A percentile compares a stretch with the other conserved stretches of the same genome.
Conservation (phyloP, 2,113 vertebrate genomes). For the Pygoscelis antarcticus region DNA sequence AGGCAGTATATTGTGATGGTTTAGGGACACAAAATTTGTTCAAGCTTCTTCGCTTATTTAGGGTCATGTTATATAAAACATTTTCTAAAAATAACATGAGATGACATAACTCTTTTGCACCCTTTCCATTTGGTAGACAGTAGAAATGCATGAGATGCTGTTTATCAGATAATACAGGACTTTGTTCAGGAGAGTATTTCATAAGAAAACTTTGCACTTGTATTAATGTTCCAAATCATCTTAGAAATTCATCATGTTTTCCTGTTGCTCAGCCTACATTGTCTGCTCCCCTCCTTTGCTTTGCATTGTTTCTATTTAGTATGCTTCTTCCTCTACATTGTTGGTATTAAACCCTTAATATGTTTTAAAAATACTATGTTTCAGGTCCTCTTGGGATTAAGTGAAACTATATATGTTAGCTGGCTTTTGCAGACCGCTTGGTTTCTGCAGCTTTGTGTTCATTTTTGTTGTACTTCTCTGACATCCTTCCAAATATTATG, state of each 20-base stretch:
- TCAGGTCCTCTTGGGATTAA: not conserved
- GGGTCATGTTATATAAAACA: not conserved
- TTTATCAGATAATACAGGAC: not conserved
- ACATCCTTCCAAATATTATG: not conserved
- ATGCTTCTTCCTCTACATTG: not conserved
- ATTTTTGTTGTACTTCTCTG: not conserved
- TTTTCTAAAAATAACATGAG: not conserved
- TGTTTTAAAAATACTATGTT: not conserved
- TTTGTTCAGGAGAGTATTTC: not conserved
- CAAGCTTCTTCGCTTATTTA: not conserved
- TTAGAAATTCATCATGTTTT: not conserved
- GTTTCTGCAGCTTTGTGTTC: not conserved
- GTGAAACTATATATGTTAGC: not conserved
- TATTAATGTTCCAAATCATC: not conserved
- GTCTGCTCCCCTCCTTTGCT: not conserved
- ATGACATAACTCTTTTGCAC: not conserved
- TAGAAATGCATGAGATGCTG: not conserved
- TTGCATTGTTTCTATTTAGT: not conserved
- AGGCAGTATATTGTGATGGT: not conserved
- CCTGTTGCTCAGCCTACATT: not conserved
- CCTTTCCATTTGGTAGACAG: not conserved
- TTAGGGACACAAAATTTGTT: not conserved
- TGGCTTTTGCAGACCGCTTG: not conserved
- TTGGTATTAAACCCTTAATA: not conserved
- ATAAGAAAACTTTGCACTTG: not conserved